Conservation (phyloP, 2,113 vertebrate genomes). For the Chelonoidis abingdonii region DNA sequence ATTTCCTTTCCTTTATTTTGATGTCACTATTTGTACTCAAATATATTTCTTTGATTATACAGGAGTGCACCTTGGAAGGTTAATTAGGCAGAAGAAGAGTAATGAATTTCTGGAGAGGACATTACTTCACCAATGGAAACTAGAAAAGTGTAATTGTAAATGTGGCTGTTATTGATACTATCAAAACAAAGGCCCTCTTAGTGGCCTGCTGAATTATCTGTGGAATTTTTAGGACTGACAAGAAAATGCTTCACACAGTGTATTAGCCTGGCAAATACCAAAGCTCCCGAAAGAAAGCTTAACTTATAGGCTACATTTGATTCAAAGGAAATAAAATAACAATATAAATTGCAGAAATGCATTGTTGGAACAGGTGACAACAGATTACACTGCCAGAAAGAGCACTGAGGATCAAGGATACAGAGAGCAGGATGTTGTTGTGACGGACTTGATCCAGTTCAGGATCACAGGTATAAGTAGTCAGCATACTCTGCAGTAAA, state of each 20-base stretch:
- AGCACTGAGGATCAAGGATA: not conserved
- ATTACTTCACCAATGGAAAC: not conserved
- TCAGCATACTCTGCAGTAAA: too few species aligned
- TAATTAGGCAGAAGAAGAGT: slow-evolving; percentile 8
- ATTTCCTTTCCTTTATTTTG: not conserved
- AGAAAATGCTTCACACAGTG: not conserved
- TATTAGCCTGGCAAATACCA: fast-evolving
- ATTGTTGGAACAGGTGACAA: not conserved
- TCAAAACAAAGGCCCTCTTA: slow-evolving; percentile 1
- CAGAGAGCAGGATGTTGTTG: not conserved
- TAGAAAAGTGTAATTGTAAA: not conserved
- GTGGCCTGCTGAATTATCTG: not conserved
- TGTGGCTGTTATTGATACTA: not conserved
- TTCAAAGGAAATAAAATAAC: not conserved
- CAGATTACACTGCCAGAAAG: not conserved
- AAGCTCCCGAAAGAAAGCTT: not conserved
- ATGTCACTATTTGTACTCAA: not conserved
- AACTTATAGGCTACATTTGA: not conserved
- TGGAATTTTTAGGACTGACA: not conserved
- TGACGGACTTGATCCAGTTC: not conserved
- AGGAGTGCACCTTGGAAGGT: not conserved
- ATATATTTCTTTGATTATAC: slow-evolving; percentile 23
- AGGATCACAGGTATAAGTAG: not conserved
- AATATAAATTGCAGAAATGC: not conserved
- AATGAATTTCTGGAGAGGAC: slow-evolving; percentile 21